These are phyloP conservation scores for Atherinomorus stipes DNA, from an alignment of 2,113 vertebrate genomes.

Conservation along the genomic window DNA sequence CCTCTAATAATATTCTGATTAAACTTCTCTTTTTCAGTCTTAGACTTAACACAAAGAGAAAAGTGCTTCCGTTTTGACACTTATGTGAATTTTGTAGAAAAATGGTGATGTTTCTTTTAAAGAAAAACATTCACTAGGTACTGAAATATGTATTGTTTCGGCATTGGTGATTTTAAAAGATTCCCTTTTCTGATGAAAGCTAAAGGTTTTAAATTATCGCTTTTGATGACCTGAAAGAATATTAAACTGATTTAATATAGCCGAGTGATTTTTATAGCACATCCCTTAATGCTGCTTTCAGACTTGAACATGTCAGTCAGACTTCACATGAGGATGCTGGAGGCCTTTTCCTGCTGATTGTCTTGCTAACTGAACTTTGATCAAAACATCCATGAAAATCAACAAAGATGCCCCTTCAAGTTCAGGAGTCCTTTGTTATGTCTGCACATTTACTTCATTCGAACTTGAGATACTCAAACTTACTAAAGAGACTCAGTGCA, in stretches of 20 bases:
- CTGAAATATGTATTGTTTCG: not conserved
- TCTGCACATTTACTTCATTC: not conserved
- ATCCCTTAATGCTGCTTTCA: not conserved
- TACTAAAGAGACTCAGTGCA: constrained; percentile 37
- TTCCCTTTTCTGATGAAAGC: not conserved
- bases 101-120: not conserved
- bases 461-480: constrained; percentile 5
- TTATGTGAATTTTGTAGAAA: not conserved
- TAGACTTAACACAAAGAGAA: not conserved
- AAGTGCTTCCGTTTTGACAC: not conserved
- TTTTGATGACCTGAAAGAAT: constrained; percentile 6
- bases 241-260: not conserved
- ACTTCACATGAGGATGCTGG: not conserved
- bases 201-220: not conserved
- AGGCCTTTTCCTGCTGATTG: not conserved
- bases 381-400: not conserved
- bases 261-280: constrained; percentile 13
- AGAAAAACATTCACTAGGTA: not conserved
- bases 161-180: not conserved
- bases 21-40: not conserved
- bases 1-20: not conserved
- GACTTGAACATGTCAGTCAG: constrained; percentile 20
- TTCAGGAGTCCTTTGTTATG: constrained; percentile 4
- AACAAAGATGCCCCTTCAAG: not conserved
- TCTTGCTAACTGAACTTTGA: not conserved